A percentile compares a stretch with the other conserved stretches of the same genome.
phyloP scores from a whole-genome alignment of 2,113 vertebrate genomes.

The Carassius gibelio region DNA sequence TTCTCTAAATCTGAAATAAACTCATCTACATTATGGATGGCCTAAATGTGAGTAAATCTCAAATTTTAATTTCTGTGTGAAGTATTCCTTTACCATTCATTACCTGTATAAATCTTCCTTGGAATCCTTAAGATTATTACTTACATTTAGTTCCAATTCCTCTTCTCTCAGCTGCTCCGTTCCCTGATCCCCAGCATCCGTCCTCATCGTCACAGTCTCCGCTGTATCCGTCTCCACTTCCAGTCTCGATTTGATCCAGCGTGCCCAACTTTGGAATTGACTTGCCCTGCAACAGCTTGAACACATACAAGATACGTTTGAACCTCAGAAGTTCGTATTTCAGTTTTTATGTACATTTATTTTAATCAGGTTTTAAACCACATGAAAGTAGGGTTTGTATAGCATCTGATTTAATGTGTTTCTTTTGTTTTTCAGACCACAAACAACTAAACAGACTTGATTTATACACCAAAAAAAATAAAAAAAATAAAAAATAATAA shows the following conservation, averaged over 20 bases:
- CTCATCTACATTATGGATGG: no score
- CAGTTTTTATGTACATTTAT: not conserved
- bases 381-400: not conserved
- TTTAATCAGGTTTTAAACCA: not conserved
- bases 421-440: not conserved
- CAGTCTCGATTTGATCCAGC: slow-evolving; percentile 76
- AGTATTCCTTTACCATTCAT: not conserved
- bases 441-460: not conserved
- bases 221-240: slow-evolving; percentile 81
- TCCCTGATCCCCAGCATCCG: slow-evolving; percentile 82
- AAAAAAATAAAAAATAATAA: no score
- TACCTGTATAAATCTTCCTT: not conserved
- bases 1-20: not conserved
- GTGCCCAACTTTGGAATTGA: slow-evolving; percentile 78
- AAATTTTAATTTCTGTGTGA: not conserved
- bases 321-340: not conserved
- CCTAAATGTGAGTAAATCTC: not conserved
- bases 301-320: not conserved
- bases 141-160: slow-evolving; percentile 77
- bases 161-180: slow-evolving; percentile 71
- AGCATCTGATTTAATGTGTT: not conserved
- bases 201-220: slow-evolving; percentile 91
- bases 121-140: slow-evolving; percentile 59
- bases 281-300: slow-evolving; percentile 78
- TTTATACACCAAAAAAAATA: not conserved